phyloP scores from a whole-genome alignment of 2,113 vertebrate species.

The Sceloporus tristichus region DNA sequence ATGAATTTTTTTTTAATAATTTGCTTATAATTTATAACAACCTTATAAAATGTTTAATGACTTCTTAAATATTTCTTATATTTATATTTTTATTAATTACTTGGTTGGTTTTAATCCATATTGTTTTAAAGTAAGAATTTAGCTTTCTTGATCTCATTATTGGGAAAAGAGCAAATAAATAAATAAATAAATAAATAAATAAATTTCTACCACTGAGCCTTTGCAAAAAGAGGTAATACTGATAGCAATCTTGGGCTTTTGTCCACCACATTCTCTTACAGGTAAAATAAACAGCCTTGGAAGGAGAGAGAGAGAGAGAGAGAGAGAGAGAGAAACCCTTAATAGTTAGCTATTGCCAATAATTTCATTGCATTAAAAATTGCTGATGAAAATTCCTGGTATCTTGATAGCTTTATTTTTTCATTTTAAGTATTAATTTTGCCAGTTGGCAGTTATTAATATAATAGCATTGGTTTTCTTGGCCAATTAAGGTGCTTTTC shows the following conservation, averaged over 20 bases:
- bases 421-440: constrained; percentile 3
- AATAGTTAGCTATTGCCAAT: background rate
- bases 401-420: background rate
- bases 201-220: background rate
- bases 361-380: background rate
- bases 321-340: background rate
- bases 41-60: no score
- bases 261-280: no score
- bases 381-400: background rate
- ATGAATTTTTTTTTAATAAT: no score
- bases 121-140: no score
- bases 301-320: background rate
- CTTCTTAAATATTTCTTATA: no score
- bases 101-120: no score
- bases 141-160: no score
- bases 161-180: no score
- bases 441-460: background rate
- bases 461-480: constrained; percentile 20
- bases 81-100: no score
- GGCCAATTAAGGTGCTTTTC: constrained; percentile 12
- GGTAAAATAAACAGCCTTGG: background rate
- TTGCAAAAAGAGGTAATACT: background rate
- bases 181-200: no score
- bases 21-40: no score
- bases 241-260: background rate